Evolutionary conservation across 2,888 invertebrate genomes (phyloP), one percentile per base, ranked within the genome.

Genomic region (Tyria jacobaeae): DNA sequence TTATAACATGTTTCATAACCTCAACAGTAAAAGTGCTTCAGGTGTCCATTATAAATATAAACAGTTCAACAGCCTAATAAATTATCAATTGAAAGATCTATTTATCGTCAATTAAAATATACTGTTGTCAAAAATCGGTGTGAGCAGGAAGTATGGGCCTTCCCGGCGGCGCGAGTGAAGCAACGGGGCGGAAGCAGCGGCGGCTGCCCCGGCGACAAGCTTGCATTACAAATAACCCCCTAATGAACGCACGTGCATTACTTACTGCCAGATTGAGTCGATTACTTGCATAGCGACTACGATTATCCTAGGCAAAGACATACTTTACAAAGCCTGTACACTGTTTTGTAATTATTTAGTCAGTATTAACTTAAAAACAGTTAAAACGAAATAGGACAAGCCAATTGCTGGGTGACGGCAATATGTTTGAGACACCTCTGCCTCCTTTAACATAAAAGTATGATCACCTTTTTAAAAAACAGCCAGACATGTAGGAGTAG

Each of bases 141-240:
- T 73, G 80, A 88, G 82, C 91, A 91, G 93, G 93, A 93, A 93
- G 92, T 88, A 82, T 78, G 83, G 89, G 84, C 87, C 88, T 90
- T 90, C 87, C 89, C 75, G 87, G 88, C 89, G 88, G 89, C 79
- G 69, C 82, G 83, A 88, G 86, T 91, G 89, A 90, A 84, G 88
- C 88, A 84, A 84, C 81, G 82, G 85, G 84, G 82, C 91, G 92
- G 92, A 92, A 92, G 91, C 73, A 76, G 78, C 78, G 81, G 81
- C 78, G 81, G 81, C 77, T 79, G 81, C 68, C 76, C 64, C 72
- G 76, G 79, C 84, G 87, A 89, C 90, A 83, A 82, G 85, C 87
- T 81, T 89, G 91, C 89, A 89, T 91, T 92, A 92, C 91, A 91
- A 93, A 93, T 90, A 86, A 86, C 89, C 82, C 76, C 81, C 83